A percentile compares a stretch with the other conserved stretches of the same genome.
These are phyloP conservation scores for Steinernema khuongi DNA, from an alignment of 1,140 invertebrate genomes.

Conservation along the genomic window DNA sequence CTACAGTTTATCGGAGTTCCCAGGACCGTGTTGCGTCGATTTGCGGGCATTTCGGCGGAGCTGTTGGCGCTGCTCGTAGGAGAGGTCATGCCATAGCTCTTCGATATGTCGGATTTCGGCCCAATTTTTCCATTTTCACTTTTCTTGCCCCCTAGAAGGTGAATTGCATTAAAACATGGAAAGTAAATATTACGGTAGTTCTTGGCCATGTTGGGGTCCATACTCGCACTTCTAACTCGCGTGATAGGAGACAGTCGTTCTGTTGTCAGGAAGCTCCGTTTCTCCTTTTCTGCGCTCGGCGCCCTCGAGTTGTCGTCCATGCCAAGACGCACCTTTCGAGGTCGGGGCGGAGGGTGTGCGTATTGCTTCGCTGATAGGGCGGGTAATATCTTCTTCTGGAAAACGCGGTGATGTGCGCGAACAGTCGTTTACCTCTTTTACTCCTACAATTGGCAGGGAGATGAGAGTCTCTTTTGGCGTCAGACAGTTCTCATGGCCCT, in stretches of 20 bases:
- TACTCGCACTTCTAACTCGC: background rate
- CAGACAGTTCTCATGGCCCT: background rate
- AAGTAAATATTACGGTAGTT: background rate
- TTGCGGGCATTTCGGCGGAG: background rate
- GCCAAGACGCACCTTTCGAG: background rate
- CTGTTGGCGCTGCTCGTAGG: constrained; percentile 7
- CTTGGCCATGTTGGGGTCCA: background rate
- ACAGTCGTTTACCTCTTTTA: background rate
- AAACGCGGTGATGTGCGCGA: background rate
- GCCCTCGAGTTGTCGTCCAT: background rate
- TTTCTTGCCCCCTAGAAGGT: background rate
- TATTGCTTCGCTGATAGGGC: background rate
- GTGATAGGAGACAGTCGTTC: background rate
- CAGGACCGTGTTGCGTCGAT: background rate
- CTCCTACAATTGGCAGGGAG: background rate
- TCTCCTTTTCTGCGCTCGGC: background rate
- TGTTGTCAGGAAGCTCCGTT: background rate
- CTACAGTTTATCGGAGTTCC: background rate
- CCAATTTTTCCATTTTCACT: background rate
- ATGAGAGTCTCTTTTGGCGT: background rate
- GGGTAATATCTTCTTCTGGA: background rate
- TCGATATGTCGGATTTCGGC: background rate
- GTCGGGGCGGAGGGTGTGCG: background rate
- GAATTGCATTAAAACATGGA: background rate
- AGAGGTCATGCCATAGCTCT: background rate